Percentiles rank a stretch among this genome's conserved stretches.
Conservation (phyloP, 2,113 vertebrate species). For the Cottus gobio region DNA sequence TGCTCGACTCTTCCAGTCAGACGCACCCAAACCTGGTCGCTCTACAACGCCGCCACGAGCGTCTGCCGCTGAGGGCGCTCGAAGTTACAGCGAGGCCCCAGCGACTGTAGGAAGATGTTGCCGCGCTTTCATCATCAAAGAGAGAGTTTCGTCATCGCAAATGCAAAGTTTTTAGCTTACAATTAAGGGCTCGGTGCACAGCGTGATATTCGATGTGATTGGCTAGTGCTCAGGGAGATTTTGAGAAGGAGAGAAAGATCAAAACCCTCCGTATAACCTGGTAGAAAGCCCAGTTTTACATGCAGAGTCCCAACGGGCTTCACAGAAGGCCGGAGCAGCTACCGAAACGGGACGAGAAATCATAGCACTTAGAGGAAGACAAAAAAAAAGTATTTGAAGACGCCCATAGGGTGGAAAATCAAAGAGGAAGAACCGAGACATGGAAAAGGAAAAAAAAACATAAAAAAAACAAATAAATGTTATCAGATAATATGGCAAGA, state of each 20-base stretch:
- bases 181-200: slow-evolving; percentile 14
- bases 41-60: slow-evolving; percentile 2
- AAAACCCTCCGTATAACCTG: neutral
- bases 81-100: neutral
- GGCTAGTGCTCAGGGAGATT: neutral
- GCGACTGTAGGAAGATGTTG: slow-evolving; percentile 2
- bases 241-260: slow-evolving; percentile 8
- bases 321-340: neutral
- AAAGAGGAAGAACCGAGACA: neutral
- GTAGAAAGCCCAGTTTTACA: slow-evolving; percentile 9
- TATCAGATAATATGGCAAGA: neutral
- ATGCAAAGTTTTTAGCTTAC: slow-evolving; percentile 1
- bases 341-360: neutral
- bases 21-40: slow-evolving; percentile 14
- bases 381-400: neutral
- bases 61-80: neutral
- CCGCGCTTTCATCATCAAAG: slow-evolving; percentile 48
- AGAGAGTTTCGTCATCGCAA: slow-evolving; percentile 34
- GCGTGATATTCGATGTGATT: slow-evolving; percentile 19
- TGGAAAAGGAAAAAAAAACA: neutral
- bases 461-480: neutral
- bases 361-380: neutral
- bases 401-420: neutral
- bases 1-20: slow-evolving; percentile 14
- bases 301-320: slow-evolving; percentile 15